Evolutionary conservation across 2,888 invertebrate genomes (phyloP).

Genomic region (Bombyx huttoni): DNA sequence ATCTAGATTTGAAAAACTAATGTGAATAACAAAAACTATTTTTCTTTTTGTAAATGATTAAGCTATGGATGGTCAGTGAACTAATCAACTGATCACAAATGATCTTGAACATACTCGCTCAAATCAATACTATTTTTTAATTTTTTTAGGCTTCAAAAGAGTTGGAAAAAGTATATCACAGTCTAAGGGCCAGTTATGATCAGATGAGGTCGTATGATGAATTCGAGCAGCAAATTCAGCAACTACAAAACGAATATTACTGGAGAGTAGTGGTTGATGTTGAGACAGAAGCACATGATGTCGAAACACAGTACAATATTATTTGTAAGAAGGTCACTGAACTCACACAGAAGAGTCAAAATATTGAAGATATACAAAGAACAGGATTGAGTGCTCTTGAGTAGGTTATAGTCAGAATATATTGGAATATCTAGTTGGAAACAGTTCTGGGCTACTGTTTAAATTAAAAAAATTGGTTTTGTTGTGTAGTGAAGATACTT

Average conservation of each 20-base stretch:
- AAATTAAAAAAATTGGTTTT: too few species aligned
- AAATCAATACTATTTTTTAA: background rate
- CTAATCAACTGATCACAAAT: too few species aligned
- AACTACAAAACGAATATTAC: constrained; percentile 71
- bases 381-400: constrained; percentile 47
- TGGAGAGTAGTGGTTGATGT: constrained; percentile 60
- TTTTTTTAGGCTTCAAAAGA: constrained; percentile 37
- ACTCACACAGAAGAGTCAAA: constrained; percentile 37
- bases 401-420: too few species aligned
- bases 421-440: background rate
- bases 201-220: constrained; percentile 69
- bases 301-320: constrained; percentile 56
- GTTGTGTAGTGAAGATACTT: too few species aligned
- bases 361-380: constrained; percentile 38
- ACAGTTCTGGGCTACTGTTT: background rate
- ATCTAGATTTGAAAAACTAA: too few species aligned
- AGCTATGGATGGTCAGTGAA: too few species aligned
- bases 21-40: too few species aligned
- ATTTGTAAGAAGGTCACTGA: constrained; percentile 50
- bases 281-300: constrained; percentile 33
- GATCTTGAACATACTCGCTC: background rate
- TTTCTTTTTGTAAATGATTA: too few species aligned
- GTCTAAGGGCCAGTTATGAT: constrained; percentile 69
- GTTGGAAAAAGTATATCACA: constrained; percentile 57
- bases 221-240: constrained; percentile 50